Base-by-base conservation (phyloP, 2,888 invertebrate genomes). In the Dicyrtomina minuta region DNA sequence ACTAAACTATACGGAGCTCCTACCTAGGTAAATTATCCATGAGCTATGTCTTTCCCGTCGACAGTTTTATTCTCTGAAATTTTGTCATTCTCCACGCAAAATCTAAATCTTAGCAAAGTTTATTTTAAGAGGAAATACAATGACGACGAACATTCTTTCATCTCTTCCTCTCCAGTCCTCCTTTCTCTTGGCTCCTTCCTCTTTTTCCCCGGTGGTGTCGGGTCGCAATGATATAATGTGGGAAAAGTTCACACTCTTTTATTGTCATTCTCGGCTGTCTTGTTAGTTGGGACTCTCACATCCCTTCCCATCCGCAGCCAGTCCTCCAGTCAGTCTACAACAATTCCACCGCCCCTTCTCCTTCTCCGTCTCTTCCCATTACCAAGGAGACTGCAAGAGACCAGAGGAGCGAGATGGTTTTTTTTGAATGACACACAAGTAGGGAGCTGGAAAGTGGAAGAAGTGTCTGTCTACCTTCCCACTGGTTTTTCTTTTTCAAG, bases 11-110 rank as follows among this genome's bases (percentile, higher is more conserved):
- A n/a, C n/a, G n/a, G n/a, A n/a, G n/a, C n/a, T n/a, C n/a, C 33
- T 33, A 33, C 8, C 4, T 33, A 33, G 33, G 55, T 22, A 55
- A 22, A 26, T 55, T 55, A 55, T 55, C 55, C 55, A 24, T 22
- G 55, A 26, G 55, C 55, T 33, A 33, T 3, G 33, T 33, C 33
- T 3, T 33, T 33, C 33, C 33, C 27, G 55, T 55, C 27, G 55
- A 55, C 27, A 55, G 55, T 55, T 55, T 55, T 27, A 55, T 55
- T 27, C 55, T n/a, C 55, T 33, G 27, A 24, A 55, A 27, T 55
- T 55, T 13, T 55, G 55, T 26, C 55, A 55, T 55, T 55, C 55
- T 26, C 27, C 24, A 55, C 55, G 33, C 33, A 55, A 55, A 55
- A 26, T 24, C 26, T 55, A 24, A 55, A 26, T 55, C 26, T 55